Evolutionary conservation across 2,113 vertebrate genomes (phyloP).

Genomic region (Bufo gargarizans): DNA sequence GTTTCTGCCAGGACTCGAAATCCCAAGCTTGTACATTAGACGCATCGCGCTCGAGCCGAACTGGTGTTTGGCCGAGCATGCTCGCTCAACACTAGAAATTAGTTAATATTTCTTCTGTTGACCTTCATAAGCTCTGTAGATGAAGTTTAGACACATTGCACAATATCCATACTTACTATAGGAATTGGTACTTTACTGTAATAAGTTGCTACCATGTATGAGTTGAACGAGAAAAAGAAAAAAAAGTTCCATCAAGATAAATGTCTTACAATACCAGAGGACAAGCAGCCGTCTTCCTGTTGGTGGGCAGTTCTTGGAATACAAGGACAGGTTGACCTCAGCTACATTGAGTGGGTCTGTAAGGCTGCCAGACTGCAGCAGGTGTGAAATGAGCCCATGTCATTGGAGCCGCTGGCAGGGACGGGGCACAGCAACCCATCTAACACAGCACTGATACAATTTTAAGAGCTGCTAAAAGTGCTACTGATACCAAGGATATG

Average conservation of each 20-base stretch:
- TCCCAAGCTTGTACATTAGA: no score
- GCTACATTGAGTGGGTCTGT: slow-evolving; percentile 31
- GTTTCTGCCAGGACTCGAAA: no score
- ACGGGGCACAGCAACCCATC: slow-evolving; percentile 23
- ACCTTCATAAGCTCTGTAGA: neutral
- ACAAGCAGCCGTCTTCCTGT: slow-evolving; percentile 1
- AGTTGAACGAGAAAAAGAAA: neutral
- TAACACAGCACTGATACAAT: slow-evolving; percentile 16
- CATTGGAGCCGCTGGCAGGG: slow-evolving; percentile 36
- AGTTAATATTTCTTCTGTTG: no score
- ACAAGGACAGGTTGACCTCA: slow-evolving; percentile 52
- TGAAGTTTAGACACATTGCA: neutral
- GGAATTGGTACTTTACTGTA: no score
- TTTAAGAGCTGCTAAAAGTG: slow-evolving; percentile 54
- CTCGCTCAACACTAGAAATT: no score
- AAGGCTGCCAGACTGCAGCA: slow-evolving; percentile 48
- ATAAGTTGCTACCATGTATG: neutral
- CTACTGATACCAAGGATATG: neutral
- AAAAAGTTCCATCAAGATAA: neutral
- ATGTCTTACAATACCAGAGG: neutral
- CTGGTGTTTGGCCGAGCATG: no score
- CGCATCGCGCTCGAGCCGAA: no score
- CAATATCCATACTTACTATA: neutral
- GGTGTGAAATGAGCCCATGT: slow-evolving; percentile 40
- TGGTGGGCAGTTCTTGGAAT: slow-evolving; percentile 19